A percentile compares a stretch with the other conserved stretches of the same genome.
phyloP scores from a whole-genome alignment of 2,113 vertebrate species.

The Salvelinus fontinalis region DNA sequence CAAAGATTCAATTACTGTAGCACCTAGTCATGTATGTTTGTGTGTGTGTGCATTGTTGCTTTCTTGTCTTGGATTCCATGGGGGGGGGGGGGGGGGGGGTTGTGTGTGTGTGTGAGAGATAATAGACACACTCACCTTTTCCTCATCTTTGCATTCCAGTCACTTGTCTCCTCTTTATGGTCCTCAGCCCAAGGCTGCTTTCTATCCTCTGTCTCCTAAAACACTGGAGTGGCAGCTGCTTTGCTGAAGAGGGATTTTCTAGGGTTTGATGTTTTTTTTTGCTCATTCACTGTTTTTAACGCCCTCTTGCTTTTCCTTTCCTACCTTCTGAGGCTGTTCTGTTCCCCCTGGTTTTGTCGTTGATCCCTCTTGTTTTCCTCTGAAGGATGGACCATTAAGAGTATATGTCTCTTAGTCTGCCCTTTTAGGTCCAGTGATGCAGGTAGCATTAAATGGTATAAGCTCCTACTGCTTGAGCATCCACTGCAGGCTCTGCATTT shows the following conservation, averaged over 20 bases:
- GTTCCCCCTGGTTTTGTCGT: neutral
- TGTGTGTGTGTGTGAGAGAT: neutral
- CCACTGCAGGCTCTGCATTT: slow-evolving; percentile 4
- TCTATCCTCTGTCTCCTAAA: slow-evolving; percentile 3
- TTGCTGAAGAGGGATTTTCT: slow-evolving; percentile 6
- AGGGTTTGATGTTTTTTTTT: neutral
- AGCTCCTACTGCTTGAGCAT: slow-evolving; percentile 18
- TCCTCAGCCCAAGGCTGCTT: slow-evolving; percentile 11
- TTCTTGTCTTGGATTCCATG: neutral
- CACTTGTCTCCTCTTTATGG: neutral
- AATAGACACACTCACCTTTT: slow-evolving; percentile 36
- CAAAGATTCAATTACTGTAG: no score
- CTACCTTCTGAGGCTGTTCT: neutral
- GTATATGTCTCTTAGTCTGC: neutral
- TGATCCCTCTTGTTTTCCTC: neutral
- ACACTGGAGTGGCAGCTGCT: neutral
- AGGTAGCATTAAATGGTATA: neutral
- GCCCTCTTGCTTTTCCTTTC: slow-evolving; percentile 10
- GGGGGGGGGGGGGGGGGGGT: no score
- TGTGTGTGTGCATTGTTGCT: neutral
- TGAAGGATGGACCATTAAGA: no score
- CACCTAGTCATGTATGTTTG: neutral
- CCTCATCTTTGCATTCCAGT: slow-evolving; percentile 27
- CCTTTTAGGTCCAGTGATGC: neutral
- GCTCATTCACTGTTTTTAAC: neutral